Conservation (phyloP, 2,888 invertebrate species). For the Cremastinae sp. region DNA sequence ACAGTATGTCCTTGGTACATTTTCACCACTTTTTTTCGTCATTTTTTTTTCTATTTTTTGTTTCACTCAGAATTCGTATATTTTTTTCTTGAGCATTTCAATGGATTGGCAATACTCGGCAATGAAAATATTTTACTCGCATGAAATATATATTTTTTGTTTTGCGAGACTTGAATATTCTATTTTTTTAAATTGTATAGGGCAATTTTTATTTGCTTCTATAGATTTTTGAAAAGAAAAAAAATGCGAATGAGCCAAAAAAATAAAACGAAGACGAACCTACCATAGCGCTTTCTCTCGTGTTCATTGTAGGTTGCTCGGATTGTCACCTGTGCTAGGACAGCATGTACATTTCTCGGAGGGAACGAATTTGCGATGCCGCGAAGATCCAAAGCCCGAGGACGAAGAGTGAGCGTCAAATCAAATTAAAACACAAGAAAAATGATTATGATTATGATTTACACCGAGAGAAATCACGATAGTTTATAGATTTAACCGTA, state of each 20-base stretch:
- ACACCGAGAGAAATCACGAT: too few species aligned
- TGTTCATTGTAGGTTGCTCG: conserved; percentile 80
- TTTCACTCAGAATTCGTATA: not conserved
- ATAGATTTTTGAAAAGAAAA: conserved; percentile 11
- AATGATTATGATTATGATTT: too few species aligned
- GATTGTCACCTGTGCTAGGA: conserved; percentile 78
- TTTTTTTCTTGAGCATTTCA: not conserved
- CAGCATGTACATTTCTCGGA: conserved; percentile 78
- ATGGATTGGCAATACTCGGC: too few species aligned
- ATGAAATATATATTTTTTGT: too few species aligned
- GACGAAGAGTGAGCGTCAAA: conserved; percentile 75
- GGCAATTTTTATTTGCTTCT: too few species aligned
- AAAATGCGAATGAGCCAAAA: conserved; percentile 7
- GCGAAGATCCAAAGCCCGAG: conserved; percentile 76
- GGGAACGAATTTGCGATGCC: conserved; percentile 79
- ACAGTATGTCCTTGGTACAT: conserved; percentile 52
- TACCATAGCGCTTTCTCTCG: conserved; percentile 69
- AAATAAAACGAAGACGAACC: conserved; percentile 53
- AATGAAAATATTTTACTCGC: not conserved
- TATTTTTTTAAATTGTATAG: too few species aligned
- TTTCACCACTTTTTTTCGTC: too few species aligned
- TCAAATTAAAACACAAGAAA: not conserved
- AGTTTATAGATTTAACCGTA: too few species aligned
- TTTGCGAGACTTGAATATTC: too few species aligned
- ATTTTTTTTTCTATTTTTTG: conserved; percentile 8